Base-by-base conservation (phyloP, 2,888 invertebrate species). In the Drosophila suboccidentalis region DNA sequence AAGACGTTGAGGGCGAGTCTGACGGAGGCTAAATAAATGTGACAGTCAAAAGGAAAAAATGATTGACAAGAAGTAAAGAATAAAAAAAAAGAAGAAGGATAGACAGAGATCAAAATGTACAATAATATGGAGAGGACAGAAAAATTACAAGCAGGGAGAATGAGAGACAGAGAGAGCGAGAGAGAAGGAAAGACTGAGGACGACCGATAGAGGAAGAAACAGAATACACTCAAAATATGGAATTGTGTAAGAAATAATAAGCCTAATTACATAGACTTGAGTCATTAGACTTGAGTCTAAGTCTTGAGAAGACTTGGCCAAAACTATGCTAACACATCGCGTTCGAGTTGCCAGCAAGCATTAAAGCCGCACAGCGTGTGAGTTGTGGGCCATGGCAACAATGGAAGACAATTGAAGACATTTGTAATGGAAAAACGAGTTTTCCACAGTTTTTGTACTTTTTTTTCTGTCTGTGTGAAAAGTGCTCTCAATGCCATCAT, bases 401-500 rank as follows among this genome's bases (percentile, higher is more conserved):
- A 67, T 55, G 43, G 43, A 41, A 26, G 32, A 68, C 72, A 75
- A 75, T 75, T 71, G 58, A 69, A 63, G 32, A 34, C 22, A 44
- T 58, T 51, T 58, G 3, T 44, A 26, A 44, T 51, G 41, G n/a
- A 57, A 70, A 75, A 75, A 60, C 64, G 43, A 60, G 64, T 70
- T 74, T 75, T 60, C n/a, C 54, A 60, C 46, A 19, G 29, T 32
- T 41, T 29, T 32, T 41, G n/a, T 41, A 19, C 4, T 22, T 55
- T 1, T 55, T 1, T 4, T 4, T 36, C 2, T n/a, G 0, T 9
- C 22, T 38, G 13, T 50, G 49, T 65, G 39, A 54, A 58, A 39
- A 26, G 47, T 68, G 54, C 22, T 38, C 61, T 51, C 50, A 60
- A 60, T 74, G 74, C 61, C 58, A 49, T 58, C 49, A 71, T 60